A percentile compares a stretch with the other conserved stretches of the same genome.
These are phyloP conservation scores for Sussaba pulchella DNA, from an alignment of 2,888 invertebrate species.

Conservation along the genomic window DNA sequence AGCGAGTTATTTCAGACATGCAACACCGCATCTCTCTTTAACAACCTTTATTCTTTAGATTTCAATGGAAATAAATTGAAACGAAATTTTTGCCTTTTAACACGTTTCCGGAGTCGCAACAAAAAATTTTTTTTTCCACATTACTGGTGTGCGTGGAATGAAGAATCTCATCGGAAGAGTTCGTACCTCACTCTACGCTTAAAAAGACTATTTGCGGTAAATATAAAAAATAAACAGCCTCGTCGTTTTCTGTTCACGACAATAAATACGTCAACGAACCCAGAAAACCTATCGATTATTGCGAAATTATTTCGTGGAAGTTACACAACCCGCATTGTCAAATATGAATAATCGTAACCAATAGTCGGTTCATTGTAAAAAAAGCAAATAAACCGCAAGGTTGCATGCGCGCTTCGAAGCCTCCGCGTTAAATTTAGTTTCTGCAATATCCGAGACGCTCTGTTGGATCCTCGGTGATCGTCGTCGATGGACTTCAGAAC, in stretches of 20 bases:
- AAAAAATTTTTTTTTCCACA: constrained; percentile 1
- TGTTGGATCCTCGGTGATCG: constrained; percentile 35
- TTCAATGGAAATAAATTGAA: neutral
- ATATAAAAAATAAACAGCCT: constrained; percentile 11
- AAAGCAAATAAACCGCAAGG: constrained; percentile 47
- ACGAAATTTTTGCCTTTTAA: too few relatives aligned
- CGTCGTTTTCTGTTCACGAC: neutral
- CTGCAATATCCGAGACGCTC: constrained; percentile 47
- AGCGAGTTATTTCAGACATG: neutral
- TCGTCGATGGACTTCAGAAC: constrained; percentile 53
- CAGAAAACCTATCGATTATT: constrained; percentile 13
- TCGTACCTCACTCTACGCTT: neutral
- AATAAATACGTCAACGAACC: constrained; percentile 3
- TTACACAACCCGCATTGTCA: constrained; percentile 21
- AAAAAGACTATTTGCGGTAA: neutral
- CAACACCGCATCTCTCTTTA: neutral
- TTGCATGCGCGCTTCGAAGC: constrained; percentile 1
- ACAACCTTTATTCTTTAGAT: neutral
- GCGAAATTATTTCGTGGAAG: constrained; percentile 42
- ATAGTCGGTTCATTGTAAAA: constrained; percentile 36
- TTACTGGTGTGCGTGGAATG: neutral
- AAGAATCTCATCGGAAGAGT: constrained; percentile 5
- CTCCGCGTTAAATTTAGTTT: constrained; percentile 29
- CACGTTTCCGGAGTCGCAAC: neutral
- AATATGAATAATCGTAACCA: constrained; percentile 27